These are phyloP conservation scores for Hyla sarda DNA, from an alignment of 2,113 vertebrate species.

Conservation along the genomic window DNA sequence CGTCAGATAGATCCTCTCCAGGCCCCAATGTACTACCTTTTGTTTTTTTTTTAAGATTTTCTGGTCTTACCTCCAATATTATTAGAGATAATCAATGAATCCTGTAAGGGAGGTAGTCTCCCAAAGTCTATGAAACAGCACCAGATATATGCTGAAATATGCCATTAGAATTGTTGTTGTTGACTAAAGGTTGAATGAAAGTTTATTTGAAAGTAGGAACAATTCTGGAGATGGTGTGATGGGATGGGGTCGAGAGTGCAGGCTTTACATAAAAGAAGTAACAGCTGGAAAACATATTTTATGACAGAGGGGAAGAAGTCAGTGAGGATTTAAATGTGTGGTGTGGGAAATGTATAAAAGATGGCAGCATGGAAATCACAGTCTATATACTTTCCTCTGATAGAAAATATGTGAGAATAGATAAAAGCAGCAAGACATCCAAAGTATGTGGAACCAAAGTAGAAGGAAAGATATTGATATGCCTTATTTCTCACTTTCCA, in stretches of 20 bases:
- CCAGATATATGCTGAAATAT: no score
- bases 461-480: neutral
- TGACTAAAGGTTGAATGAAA: conserved; percentile 1
- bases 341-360: conserved; percentile 26
- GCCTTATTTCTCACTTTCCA: neutral
- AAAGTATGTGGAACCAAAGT: neutral
- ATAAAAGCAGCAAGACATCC: neutral
- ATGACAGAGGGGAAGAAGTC: neutral
- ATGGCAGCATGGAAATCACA: neutral
- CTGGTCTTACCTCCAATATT: no score
- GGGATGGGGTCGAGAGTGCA: conserved; percentile 27
- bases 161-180: neutral
- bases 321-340: conserved; percentile 21
- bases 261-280: neutral
- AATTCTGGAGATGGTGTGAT: neutral
- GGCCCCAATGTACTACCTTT: no score
- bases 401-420: neutral
- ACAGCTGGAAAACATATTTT: conserved; percentile 20
- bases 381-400: neutral
- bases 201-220: neutral
- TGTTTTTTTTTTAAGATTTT: no score
- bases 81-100: no score
- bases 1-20: no score
- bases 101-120: no score
- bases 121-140: no score